phyloP scores from a whole-genome alignment of 2,797 vertebrate genomes.

The Chromis chromis region DNA sequence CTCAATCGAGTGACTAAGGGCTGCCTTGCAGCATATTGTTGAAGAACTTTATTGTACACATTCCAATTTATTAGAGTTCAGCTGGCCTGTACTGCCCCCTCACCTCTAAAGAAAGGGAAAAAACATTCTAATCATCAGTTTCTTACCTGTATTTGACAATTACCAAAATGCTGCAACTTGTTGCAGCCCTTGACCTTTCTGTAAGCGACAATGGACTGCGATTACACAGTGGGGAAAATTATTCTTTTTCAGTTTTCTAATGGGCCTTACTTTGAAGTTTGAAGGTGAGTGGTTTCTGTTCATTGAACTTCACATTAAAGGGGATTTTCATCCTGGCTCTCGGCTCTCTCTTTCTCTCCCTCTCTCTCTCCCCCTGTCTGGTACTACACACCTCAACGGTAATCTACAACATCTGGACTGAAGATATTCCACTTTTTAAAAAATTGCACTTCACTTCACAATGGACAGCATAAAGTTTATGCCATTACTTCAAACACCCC shows the following conservation, averaged over 20 bases:
- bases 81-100: not conserved
- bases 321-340: conserved; percentile 43
- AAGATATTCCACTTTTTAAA: conserved; percentile 54
- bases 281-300: conserved; percentile 54
- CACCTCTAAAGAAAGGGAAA: not conserved
- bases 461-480: conserved; percentile 31
- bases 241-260: conserved; percentile 35
- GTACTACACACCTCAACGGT: conserved; percentile 36
- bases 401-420: conserved; percentile 69
- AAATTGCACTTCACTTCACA: conserved; percentile 41
- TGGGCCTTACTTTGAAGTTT: conserved; percentile 56
- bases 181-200: conserved; percentile 30
- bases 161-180: conserved; percentile 33
- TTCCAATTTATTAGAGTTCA: not conserved
- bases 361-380: conserved; percentile 7
- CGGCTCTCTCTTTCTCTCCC: conserved; percentile 1
- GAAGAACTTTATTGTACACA: not conserved
- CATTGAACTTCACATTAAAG: conserved; percentile 56
- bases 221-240: conserved; percentile 27
- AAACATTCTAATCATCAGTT: conserved; percentile 1
- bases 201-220: conserved; percentile 3
- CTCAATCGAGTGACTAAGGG: not conserved
- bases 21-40: not conserved
- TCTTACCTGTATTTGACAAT: conserved; percentile 1
- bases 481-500: conserved; percentile 41